phyloP scores from a whole-genome alignment of 2,113 vertebrate genomes.

The Zeus faber region DNA sequence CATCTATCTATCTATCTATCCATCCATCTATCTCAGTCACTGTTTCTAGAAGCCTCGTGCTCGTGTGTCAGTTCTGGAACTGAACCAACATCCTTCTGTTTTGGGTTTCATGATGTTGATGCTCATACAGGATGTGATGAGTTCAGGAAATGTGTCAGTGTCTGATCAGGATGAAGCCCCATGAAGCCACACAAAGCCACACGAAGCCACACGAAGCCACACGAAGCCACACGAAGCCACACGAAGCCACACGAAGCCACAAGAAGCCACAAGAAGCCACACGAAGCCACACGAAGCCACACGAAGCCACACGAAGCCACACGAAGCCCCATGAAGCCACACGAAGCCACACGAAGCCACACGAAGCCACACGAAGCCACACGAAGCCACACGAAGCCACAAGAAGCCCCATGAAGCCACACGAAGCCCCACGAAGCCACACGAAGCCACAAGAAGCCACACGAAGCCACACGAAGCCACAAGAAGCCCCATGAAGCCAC shows the following conservation, averaged over 20 bases:
- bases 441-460: no score
- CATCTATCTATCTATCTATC: no score
- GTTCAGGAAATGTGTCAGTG: conserved; percentile 45
- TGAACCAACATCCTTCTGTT: conserved; percentile 41
- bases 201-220: neutral
- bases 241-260: neutral
- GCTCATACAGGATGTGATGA: conserved; percentile 47
- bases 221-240: neutral
- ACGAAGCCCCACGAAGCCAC: neutral
- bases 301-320: neutral
- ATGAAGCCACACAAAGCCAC: neutral
- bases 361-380: neutral
- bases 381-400: no score
- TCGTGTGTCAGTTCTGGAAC: conserved; percentile 43
- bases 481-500: neutral
- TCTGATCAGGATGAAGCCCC: no score
- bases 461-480: neutral
- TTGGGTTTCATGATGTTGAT: conserved; percentile 41
- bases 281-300: no score
- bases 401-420: neutral
- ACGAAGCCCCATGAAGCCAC: neutral
- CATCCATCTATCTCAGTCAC: no score
- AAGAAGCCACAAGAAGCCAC: neutral
- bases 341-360: neutral
- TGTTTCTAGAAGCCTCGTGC: neutral